phyloP scores from a whole-genome alignment of 2,113 vertebrate genomes.

The Halcyon malimbica region DNA sequence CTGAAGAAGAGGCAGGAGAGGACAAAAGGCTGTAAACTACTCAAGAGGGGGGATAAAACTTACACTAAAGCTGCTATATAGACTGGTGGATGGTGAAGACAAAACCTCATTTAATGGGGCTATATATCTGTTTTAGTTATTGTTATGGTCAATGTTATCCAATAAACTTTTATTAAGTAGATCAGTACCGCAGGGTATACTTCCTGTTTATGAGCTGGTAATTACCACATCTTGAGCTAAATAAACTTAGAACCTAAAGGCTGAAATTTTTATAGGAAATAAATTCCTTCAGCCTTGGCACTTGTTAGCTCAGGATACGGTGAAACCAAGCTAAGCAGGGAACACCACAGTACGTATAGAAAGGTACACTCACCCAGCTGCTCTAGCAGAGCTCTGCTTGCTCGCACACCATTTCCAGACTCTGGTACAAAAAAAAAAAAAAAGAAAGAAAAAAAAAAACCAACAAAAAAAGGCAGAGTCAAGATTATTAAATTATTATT shows the following conservation, averaged over 20 bases:
- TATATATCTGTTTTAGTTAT: conserved; percentile 35
- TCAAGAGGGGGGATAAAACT: neutral
- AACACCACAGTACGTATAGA: neutral
- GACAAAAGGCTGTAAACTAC: conserved; percentile 29
- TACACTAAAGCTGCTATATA: neutral
- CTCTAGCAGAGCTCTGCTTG: neutral
- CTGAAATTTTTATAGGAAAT: conserved; percentile 4
- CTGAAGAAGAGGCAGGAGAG: neutral
- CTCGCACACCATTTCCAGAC: neutral
- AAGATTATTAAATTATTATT: neutral
- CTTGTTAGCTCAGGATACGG: neutral
- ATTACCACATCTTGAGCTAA: conserved; percentile 9
- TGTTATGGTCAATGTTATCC: neutral
- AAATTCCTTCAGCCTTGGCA: neutral
- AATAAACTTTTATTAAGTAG: conserved; percentile 42
- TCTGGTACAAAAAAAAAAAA: too few species aligned
- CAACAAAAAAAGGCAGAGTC: neutral
- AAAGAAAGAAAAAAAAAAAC: too few species aligned
- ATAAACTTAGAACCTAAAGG: neutral
- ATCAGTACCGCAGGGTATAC: neutral
- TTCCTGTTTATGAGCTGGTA: conserved; percentile 27
- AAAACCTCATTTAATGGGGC: neutral
- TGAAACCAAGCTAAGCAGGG: neutral
- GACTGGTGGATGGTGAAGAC: neutral
- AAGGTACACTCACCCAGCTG: neutral